Base-by-base conservation (phyloP, 2,797 vertebrate genomes). In the Halcyon smyrnensis region DNA sequence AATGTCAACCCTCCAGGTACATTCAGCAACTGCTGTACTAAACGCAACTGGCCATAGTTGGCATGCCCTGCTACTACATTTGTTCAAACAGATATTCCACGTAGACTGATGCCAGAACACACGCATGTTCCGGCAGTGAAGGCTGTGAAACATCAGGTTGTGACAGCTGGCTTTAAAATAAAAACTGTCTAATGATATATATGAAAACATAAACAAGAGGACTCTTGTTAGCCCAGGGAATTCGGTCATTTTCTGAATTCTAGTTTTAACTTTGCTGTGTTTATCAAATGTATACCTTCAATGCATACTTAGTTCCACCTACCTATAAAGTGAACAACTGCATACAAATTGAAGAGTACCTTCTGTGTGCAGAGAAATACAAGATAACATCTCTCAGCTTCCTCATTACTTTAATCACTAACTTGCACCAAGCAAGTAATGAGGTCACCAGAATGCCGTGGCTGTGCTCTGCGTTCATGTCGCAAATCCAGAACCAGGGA, bases 121-220 rank as follows among this genome's bases (percentile, higher is more conserved):
- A 90, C 1, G 27, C 64, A 10, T 21, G 68, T 87, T 96, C 93
- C 96, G 91, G 25, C 95, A 95, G 96, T 7, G 88, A 93, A 91
- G 88, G 90, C 93, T 96, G 94, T 77, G 95, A 95, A 96, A 95
- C 94, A 96, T 96, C 96, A 95, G 95, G 94, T 68, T 95, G 91
- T 89, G 96, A 95, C 95, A 96, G 96, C 96, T 96, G 94, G 94
- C 74, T 96, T 92, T 92, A 93, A 84, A 95, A 94, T 89, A 90
- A 97, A 96, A 96, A 84, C 88, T 93, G 93, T 96, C 95, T 94
- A 94, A 82, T 95, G 89, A 95, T 95, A 94, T 95, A 90, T 92
- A 95, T 18, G 64, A 93, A 96, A 95, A 96, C 77, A 95, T 96
- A 97, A 95, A 96, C 93, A 97, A 95, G 86, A 87, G 48, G 78